Evolutionary conservation across 2,888 invertebrate genomes (phyloP).

Genomic region (Ectemnius continuus): DNA sequence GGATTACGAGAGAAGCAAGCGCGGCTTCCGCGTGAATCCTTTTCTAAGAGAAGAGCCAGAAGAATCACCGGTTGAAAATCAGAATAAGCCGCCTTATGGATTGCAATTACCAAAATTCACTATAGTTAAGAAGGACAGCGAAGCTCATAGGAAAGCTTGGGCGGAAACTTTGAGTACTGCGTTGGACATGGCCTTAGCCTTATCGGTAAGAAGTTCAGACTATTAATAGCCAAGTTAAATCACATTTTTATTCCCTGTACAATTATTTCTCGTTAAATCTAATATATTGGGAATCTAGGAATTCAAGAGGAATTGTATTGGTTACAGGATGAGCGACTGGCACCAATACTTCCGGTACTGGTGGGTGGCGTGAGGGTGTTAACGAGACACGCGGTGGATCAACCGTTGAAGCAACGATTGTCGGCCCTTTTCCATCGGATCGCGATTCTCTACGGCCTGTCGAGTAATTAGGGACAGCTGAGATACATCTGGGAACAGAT

Average conservation of each 20-base stretch:
- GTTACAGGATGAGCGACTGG: constrained; percentile 78
- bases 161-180: constrained; percentile 92
- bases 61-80: constrained; percentile 19
- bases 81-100: constrained; percentile 27
- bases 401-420: constrained; percentile 80
- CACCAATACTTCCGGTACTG: constrained; percentile 80
- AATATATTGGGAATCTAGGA: not conserved
- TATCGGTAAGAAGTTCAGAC: constrained; percentile 77
- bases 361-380: constrained; percentile 81
- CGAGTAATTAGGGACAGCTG: constrained; percentile 55
- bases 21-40: constrained; percentile 73
- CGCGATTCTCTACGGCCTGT: constrained; percentile 79
- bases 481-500: constrained; percentile 51
- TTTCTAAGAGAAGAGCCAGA: constrained; percentile 66
- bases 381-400: constrained; percentile 80
- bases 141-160: constrained; percentile 90
- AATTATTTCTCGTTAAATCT: not conserved
- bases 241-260: not conserved
- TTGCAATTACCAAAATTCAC: constrained; percentile 82
- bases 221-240: not conserved
- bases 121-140: constrained; percentile 89
- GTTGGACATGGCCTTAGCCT: constrained; percentile 86
- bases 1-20: constrained; percentile 72
- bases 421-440: constrained; percentile 81
- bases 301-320: constrained; percentile 1